Evolutionary conservation across 2,888 invertebrate genomes (phyloP).

Genomic region (Mimachlamys varia): DNA sequence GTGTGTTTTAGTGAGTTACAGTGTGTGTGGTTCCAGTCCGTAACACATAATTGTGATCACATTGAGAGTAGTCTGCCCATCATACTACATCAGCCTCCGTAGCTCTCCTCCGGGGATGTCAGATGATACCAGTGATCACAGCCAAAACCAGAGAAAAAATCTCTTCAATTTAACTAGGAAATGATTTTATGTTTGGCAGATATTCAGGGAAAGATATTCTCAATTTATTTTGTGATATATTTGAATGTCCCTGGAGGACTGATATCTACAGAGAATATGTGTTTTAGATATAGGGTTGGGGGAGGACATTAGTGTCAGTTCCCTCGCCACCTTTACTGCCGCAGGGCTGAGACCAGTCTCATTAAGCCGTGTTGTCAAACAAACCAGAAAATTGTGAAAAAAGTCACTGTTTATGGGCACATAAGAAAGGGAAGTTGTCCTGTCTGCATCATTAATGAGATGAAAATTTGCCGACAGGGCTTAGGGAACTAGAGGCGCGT

Average conservation of each 20-base stretch:
- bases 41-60: not conserved
- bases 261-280: not conserved
- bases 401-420: not conserved
- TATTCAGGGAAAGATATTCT: not conserved
- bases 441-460: not conserved
- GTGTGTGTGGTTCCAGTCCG: not conserved
- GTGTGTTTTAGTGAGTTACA: not conserved
- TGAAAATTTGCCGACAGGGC: not conserved
- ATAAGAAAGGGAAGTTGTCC: not conserved
- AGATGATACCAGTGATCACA: not conserved
- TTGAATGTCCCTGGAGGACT: not conserved
- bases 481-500: not conserved
- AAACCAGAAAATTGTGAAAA: not conserved
- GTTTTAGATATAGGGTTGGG: no score
- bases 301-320: no score
- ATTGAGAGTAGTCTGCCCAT: not conserved
- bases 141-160: not conserved
- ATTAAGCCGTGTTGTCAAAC: not conserved
- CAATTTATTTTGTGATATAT: conserved; percentile 6
- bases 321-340: not conserved
- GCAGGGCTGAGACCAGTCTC: not conserved
- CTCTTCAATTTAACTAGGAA: not conserved
- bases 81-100: not conserved
- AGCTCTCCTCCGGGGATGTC: not conserved
- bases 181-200: conserved; percentile 21